Conservation (phyloP, 2,113 vertebrate species). For the Hypanus sabinus region DNA sequence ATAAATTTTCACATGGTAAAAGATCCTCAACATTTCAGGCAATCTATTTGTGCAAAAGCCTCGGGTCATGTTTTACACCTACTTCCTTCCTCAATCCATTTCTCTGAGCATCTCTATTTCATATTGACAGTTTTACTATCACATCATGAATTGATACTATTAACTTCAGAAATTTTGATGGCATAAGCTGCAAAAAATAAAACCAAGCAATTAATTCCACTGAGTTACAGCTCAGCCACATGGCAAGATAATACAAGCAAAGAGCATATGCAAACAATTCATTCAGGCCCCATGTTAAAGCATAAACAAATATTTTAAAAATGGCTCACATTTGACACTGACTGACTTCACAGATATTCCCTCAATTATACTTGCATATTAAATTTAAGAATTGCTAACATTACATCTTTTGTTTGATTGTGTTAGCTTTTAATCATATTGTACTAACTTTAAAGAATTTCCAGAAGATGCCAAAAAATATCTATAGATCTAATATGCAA, state of each 20-base stretch:
- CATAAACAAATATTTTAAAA: not conserved
- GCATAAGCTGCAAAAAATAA: constrained; percentile 19
- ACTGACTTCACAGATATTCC: not conserved
- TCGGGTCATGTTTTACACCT: not conserved
- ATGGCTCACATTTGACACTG: not conserved
- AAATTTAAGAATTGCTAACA: not conserved
- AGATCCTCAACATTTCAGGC: too few species aligned
- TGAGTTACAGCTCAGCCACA: not conserved
- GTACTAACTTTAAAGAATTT: not conserved
- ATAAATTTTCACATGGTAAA: not conserved
- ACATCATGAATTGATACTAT: constrained; percentile 15
- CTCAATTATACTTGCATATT: not conserved
- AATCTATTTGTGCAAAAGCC: not conserved
- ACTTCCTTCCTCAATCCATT: not conserved
- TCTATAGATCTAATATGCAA: not conserved
- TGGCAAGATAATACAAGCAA: not conserved
- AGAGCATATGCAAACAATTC: not conserved
- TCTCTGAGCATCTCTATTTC: not conserved
- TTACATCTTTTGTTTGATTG: not conserved
- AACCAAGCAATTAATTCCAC: not conserved
- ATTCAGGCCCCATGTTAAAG: not conserved
- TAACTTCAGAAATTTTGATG: constrained; percentile 16
- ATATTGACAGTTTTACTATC: constrained; percentile 19
- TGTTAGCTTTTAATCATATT: not conserved
- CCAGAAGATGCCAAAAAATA: not conserved